Evolutionary conservation across 2,797 vertebrate genomes (phyloP).

Genomic region (Mormyrops boulengeri): DNA sequence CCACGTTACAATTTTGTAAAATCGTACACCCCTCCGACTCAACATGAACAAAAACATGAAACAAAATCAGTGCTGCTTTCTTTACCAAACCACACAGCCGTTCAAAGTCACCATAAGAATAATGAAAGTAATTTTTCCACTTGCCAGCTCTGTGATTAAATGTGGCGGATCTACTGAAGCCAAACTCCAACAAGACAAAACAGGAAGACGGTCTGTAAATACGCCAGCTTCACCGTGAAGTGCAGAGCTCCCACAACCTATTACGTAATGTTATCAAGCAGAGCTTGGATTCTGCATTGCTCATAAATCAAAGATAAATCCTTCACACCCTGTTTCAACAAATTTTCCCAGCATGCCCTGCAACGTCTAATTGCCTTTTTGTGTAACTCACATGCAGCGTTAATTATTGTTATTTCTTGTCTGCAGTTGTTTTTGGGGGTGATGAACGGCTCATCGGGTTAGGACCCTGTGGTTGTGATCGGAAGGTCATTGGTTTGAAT

Average conservation of each 20-base stretch:
- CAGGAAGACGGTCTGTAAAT: neutral
- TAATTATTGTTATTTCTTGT: neutral
- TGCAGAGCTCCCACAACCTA: neutral
- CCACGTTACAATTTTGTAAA: neutral
- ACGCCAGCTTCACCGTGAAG: neutral
- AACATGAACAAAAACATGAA: neutral
- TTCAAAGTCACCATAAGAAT: neutral
- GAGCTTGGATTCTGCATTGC: neutral
- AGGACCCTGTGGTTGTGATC: neutral
- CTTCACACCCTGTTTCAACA: neutral
- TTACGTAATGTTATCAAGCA: neutral
- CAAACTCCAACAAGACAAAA: neutral
- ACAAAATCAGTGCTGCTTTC: neutral
- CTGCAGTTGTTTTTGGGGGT: too few relatives aligned
- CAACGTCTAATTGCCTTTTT: neutral
- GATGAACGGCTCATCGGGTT: neutral
- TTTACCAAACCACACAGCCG: neutral
- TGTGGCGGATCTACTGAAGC: neutral
- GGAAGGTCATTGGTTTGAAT: neutral
- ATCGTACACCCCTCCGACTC: neutral
- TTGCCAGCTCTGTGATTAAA: neutral
- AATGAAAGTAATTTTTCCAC: neutral
- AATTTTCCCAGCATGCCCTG: neutral
- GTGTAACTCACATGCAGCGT: neutral
- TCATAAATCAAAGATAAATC: neutral